Evolutionary conservation across 2,888 invertebrate species (phyloP).

Genomic region (Coenonympha glycerion): DNA sequence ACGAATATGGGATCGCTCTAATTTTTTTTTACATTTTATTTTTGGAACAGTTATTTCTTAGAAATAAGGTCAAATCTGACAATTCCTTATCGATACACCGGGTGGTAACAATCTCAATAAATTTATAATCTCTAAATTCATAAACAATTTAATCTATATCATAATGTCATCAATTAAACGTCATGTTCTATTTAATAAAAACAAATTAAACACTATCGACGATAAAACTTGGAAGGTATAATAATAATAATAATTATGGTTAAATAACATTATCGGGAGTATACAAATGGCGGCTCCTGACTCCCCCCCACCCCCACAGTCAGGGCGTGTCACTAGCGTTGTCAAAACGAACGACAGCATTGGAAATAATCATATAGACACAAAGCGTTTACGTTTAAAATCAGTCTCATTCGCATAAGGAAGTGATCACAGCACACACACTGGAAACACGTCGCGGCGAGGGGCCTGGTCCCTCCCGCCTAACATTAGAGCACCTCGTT

Average conservation of each 20-base stretch:
- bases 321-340: slow-evolving; percentile 21
- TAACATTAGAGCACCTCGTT: slow-evolving; percentile 70
- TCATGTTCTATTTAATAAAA: slow-evolving; percentile 59
- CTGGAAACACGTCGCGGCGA: slow-evolving; percentile 72
- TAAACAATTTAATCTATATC: slow-evolving; percentile 65
- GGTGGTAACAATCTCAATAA: slow-evolving; percentile 72
- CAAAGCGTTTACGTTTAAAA: slow-evolving; percentile 69
- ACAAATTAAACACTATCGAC: slow-evolving; percentile 49
- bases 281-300: slow-evolving; percentile 36
- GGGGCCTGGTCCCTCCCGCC: slow-evolving; percentile 64
- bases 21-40: slow-evolving; percentile 42
- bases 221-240: slow-evolving; percentile 54
- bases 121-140: slow-evolving; percentile 67
- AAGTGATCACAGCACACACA: slow-evolving; percentile 75
- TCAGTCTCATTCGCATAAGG: slow-evolving; percentile 77
- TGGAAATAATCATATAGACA: slow-evolving; percentile 56
- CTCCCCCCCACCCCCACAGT: not conserved
- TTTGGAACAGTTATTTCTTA: slow-evolving; percentile 45
- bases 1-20: slow-evolving; percentile 51
- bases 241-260: slow-evolving; percentile 29
- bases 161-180: slow-evolving; percentile 67
- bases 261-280: slow-evolving; percentile 50
- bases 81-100: slow-evolving; percentile 54
- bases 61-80: slow-evolving; percentile 47
- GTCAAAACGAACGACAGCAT: slow-evolving; percentile 43